A percentile compares a stretch with the other conserved stretches of the same genome.
Evolutionary conservation across 2,888 invertebrate genomes (phyloP).

Genomic region (Chalcosyrphus nemorum): DNA sequence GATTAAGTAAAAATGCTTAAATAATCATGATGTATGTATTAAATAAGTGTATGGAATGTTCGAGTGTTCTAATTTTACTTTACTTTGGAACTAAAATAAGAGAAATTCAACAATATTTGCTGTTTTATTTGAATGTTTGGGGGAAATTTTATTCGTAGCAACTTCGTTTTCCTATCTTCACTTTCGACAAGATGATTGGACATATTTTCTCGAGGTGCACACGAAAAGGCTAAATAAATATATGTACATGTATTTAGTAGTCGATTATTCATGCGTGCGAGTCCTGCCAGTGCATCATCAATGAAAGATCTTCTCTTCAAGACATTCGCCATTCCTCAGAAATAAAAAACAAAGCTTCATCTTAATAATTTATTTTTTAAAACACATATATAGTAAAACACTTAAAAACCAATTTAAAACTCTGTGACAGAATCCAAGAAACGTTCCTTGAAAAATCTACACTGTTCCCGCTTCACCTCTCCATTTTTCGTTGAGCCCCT

Average conservation of each 20-base stretch:
- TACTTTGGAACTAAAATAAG: not conserved
- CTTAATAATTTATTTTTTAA: not conserved
- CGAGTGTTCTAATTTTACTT: not conserved
- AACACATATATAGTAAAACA: not conserved
- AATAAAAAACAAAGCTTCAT: not conserved
- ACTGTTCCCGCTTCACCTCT: conserved; percentile 83
- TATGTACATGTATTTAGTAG: no score
- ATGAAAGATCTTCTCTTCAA: no score
- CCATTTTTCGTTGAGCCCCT: conserved; percentile 80
- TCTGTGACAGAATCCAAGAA: conserved; percentile 84
- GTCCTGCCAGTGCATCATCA: no score
- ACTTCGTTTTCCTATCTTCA: no score
- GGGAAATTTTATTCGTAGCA: no score
- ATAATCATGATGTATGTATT: not conserved
- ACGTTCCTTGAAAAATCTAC: conserved; percentile 87
- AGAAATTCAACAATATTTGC: not conserved
- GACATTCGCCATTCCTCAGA: no score
- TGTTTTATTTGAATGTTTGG: not conserved
- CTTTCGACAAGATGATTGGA: no score
- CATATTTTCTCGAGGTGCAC: no score
- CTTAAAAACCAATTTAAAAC: conserved; percentile 79
- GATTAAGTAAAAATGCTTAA: conserved; percentile 4
- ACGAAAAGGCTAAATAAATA: no score
- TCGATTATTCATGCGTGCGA: no score
- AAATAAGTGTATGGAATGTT: not conserved